Conservation (phyloP, 2,888 invertebrate genomes). For the Melanostoma scalare region DNA sequence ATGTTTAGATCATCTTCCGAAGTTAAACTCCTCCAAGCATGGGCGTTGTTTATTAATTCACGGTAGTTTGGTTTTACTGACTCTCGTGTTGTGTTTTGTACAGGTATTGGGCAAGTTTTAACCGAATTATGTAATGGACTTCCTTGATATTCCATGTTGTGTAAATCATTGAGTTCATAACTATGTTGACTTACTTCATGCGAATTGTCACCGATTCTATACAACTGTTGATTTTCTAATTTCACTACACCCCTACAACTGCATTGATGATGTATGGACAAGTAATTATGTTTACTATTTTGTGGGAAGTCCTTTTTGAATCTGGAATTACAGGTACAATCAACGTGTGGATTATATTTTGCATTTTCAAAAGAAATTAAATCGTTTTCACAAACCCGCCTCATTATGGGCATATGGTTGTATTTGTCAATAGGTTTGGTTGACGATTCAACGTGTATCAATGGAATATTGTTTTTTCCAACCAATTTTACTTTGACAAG, state of each 20-base stretch:
- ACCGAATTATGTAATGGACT: not conserved
- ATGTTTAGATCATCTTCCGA: conserved; percentile 80
- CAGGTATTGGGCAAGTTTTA: conserved; percentile 3
- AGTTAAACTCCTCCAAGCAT: conserved; percentile 78
- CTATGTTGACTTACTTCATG: conserved; percentile 15
- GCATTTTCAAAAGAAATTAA: conserved; percentile 7
- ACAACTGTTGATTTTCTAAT: conserved; percentile 21
- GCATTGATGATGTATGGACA: conserved; percentile 17
- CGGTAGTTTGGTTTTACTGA: conserved; percentile 79
- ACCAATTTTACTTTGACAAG: conserved; percentile 36
- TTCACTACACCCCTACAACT: conserved; percentile 16
- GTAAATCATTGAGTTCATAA: not conserved
- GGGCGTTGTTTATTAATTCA: conserved; percentile 79
- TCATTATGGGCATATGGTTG: conserved; percentile 38
- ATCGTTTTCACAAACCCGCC: conserved; percentile 28
- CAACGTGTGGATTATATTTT: conserved; percentile 13
- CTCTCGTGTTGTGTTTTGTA: conserved; percentile 41
- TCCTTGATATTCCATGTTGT: conserved; percentile 5
- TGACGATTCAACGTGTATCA: conserved; percentile 34
- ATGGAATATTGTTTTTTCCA: conserved; percentile 27
- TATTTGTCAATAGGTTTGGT: conserved; percentile 24
- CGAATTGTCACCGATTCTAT: conserved; percentile 5
- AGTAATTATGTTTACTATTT: conserved; percentile 4
- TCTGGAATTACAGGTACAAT: not conserved
- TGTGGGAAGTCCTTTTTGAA: conserved; percentile 5